Evolutionary conservation across 2,797 vertebrate species (phyloP).

Genomic region (Tarsius wallacei): DNA sequence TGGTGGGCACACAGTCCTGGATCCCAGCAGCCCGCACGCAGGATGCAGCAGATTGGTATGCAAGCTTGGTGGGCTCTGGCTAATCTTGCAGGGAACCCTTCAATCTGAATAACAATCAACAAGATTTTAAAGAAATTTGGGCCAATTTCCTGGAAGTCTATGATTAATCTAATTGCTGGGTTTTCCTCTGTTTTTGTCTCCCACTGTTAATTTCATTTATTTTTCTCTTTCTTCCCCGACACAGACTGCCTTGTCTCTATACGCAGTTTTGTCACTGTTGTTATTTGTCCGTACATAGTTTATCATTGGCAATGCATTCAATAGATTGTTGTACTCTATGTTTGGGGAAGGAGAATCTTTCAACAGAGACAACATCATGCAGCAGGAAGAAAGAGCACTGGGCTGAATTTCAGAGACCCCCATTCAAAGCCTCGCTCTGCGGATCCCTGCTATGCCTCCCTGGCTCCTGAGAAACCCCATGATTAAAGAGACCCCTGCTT

Average conservation of each 20-base stretch:
- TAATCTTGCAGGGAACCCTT: constrained; percentile 87
- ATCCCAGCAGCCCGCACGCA: not conserved
- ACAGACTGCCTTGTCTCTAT: constrained; percentile 86
- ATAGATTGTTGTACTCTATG: constrained; percentile 79
- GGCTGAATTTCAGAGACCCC: constrained; percentile 76
- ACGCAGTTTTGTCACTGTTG: constrained; percentile 83
- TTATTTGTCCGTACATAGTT: constrained; percentile 86
- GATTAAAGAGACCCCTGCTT: not conserved
- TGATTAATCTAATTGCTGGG: constrained; percentile 89
- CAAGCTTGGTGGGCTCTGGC: constrained; percentile 84
- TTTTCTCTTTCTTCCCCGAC: constrained; percentile 86
- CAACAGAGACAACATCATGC: constrained; percentile 78
- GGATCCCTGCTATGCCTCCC: constrained; percentile 19
- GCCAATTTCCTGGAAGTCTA: constrained; percentile 89
- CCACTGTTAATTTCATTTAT: constrained; percentile 89
- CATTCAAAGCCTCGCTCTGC: constrained; percentile 37
- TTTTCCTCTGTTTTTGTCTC: constrained; percentile 89
- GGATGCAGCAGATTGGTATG: constrained; percentile 82
- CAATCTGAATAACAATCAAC: constrained; percentile 89
- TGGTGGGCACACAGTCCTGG: not conserved
- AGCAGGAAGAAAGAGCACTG: constrained; percentile 68
- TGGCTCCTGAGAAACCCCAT: not conserved
- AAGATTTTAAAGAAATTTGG: constrained; percentile 89
- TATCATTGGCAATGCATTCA: constrained; percentile 84
- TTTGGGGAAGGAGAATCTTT: constrained; percentile 81